phyloP scores from a whole-genome alignment of 2,888 invertebrate species.

The Lissonota sp. region DNA sequence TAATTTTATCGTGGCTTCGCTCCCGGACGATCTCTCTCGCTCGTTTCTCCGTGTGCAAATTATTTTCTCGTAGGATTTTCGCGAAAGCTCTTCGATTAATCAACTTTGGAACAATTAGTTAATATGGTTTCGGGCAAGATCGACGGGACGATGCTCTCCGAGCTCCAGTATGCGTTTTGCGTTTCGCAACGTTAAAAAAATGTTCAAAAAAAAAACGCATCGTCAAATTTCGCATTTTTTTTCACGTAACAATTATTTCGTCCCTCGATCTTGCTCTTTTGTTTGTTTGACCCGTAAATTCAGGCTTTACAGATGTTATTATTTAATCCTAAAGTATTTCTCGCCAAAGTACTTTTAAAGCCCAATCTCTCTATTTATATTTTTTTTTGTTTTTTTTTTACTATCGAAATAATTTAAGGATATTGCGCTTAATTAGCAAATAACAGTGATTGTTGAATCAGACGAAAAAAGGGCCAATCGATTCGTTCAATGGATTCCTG shows the following conservation, averaged over 20 bases:
- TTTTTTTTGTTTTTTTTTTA: slow-evolving; percentile 11
- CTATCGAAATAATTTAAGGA: slow-evolving; percentile 35
- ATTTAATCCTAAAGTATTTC: slow-evolving; percentile 9
- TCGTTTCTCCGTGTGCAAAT: slow-evolving; percentile 4
- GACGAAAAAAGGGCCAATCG: slow-evolving; percentile 11
- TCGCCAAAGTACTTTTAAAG: slow-evolving; percentile 50
- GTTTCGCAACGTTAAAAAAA: slow-evolving; percentile 56
- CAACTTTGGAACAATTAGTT: slow-evolving; percentile 37
- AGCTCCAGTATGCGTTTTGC: slow-evolving; percentile 53
- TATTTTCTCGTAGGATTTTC: slow-evolving; percentile 3
- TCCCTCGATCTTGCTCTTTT: slow-evolving; percentile 39
- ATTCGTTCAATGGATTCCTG: slow-evolving; percentile 16
- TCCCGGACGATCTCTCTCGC: slow-evolving; percentile 27
- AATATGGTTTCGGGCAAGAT: slow-evolving; percentile 33
- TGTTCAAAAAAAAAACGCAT: slow-evolving; percentile 3
- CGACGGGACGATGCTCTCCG: slow-evolving; percentile 30
- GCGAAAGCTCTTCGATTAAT: slow-evolving; percentile 15
- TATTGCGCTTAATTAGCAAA: slow-evolving; percentile 36
- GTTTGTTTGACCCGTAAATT: slow-evolving; percentile 3
- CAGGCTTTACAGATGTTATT: slow-evolving; percentile 17
- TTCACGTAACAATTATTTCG: slow-evolving; percentile 10
- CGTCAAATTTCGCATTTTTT: background rate
- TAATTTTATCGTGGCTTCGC: slow-evolving; percentile 22
- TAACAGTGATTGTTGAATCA: slow-evolving; percentile 48
- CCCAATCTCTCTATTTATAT: slow-evolving; percentile 22